These are phyloP conservation scores for Cydia pomonella DNA, from an alignment of 1,140 invertebrate species.

Conservation along the genomic window DNA sequence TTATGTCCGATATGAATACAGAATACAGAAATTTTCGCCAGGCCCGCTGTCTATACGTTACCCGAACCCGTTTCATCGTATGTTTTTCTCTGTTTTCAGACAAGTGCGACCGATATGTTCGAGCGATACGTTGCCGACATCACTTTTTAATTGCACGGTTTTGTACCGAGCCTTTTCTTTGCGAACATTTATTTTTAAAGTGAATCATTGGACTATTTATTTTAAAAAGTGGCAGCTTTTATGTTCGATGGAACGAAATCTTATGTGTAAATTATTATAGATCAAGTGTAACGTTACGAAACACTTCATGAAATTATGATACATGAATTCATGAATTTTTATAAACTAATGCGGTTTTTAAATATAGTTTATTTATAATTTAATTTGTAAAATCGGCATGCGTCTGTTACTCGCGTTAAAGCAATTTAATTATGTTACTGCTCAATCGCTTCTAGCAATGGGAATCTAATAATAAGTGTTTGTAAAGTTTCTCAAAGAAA, in stretches of 20 bases:
- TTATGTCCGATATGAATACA: too few species aligned
- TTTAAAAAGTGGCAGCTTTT: not conserved
- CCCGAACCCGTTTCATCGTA: not conserved
- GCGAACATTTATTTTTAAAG: not conserved
- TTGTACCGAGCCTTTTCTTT: not conserved
- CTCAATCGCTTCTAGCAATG: constrained; percentile 30
- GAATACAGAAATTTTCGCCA: too few species aligned
- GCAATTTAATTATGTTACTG: constrained; percentile 32
- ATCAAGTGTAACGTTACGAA: not conserved
- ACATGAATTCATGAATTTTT: not conserved
- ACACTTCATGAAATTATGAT: not conserved
- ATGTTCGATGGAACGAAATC: not conserved
- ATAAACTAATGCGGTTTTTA: not conserved
- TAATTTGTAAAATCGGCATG: not conserved
- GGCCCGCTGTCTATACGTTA: too few species aligned
- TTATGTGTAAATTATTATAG: not conserved
- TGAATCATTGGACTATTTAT: not conserved
- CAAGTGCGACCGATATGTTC: not conserved
- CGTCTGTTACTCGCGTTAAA: constrained; percentile 1
- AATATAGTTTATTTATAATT: not conserved
- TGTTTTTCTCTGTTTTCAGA: not conserved
- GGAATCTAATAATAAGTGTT: constrained; percentile 19
- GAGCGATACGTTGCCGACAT: not conserved
- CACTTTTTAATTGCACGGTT: not conserved
- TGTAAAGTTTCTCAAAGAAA: constrained; percentile 30